These are phyloP conservation scores for Ambastaia sidthimunki DNA, from an alignment of 2,797 vertebrate genomes.

Conservation along the genomic window DNA sequence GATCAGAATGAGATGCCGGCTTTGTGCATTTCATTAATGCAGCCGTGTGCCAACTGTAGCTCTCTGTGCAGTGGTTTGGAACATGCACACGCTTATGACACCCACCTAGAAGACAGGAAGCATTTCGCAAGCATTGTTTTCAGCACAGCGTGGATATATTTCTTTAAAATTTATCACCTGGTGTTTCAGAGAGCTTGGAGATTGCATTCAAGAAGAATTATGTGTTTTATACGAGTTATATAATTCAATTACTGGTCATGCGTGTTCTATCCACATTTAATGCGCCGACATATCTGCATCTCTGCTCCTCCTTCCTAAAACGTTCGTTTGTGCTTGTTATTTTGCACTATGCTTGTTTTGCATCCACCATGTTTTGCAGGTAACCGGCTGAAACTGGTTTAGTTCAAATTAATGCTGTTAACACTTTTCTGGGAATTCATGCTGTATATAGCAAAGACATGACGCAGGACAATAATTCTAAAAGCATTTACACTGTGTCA, in stretches of 20 bases:
- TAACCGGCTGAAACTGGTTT: constrained; percentile 4
- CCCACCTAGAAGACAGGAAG: constrained; percentile 24
- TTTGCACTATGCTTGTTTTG: constrained; percentile 15
- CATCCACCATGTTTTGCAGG: neutral
- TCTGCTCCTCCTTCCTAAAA: constrained; percentile 18
- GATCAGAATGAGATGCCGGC: constrained; percentile 29
- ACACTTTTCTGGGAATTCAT: neutral
- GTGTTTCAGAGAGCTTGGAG: constrained; percentile 27
- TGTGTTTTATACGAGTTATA: constrained; percentile 30
- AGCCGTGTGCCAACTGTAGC: constrained; percentile 41
- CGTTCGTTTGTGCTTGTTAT: constrained; percentile 34
- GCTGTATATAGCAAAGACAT: neutral
- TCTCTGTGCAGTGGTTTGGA: constrained; percentile 16
- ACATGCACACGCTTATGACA: constrained; percentile 2
- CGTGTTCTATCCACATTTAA: constrained; percentile 39
- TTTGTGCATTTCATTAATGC: constrained; percentile 18
- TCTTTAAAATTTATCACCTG: constrained; percentile 36
- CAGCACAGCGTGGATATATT: constrained; percentile 11
- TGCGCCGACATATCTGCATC: constrained; percentile 26
- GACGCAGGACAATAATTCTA: neutral
- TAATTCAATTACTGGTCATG: constrained; percentile 44
- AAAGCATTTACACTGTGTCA: neutral
- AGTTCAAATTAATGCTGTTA: neutral
- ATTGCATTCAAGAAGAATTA: constrained; percentile 36
- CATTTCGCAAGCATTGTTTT: neutral